These are phyloP conservation scores for Amblyopsis rosae DNA, from an alignment of 2,113 vertebrate genomes.

Conservation along the genomic window DNA sequence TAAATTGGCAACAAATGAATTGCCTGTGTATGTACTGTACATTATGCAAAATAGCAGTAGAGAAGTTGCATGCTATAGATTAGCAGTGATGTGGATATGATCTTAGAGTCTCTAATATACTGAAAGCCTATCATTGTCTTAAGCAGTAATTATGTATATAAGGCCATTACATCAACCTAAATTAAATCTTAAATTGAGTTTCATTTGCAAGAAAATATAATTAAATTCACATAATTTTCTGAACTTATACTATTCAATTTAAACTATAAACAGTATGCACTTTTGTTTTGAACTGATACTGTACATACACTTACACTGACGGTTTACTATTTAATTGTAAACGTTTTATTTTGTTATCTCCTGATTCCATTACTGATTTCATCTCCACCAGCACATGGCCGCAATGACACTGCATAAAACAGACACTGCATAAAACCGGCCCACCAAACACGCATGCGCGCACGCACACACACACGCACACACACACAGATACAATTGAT, in stretches of 20 bases:
- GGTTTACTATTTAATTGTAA: no score
- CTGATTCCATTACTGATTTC: no score
- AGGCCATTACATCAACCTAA: not conserved
- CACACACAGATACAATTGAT: constrained; percentile 28
- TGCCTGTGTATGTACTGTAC: constrained; percentile 6
- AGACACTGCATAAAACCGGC: no score
- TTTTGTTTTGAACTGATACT: no score
- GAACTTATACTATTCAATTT: no score
- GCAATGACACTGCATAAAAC: no score
- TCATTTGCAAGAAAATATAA: constrained; percentile 9
- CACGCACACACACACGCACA: not conserved
- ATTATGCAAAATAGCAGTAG: constrained; percentile 11
- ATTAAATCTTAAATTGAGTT: constrained; percentile 6
- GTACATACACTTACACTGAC: no score
- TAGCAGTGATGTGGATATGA: constrained; percentile 5
- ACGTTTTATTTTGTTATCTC: no score
- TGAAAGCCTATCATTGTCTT: not conserved
- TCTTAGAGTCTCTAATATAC: not conserved
- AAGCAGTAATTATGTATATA: not conserved
- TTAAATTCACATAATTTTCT: no score
- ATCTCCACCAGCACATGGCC: no score
- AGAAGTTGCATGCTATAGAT: constrained; percentile 12
- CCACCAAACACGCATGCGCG: not conserved
- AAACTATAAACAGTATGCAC: no score
- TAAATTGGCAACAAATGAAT: constrained; percentile 21